A percentile compares a stretch with the other conserved stretches of the same genome.
Evolutionary conservation across 2,113 vertebrate species (phyloP).

Genomic region (Bubalus kerabau): DNA sequence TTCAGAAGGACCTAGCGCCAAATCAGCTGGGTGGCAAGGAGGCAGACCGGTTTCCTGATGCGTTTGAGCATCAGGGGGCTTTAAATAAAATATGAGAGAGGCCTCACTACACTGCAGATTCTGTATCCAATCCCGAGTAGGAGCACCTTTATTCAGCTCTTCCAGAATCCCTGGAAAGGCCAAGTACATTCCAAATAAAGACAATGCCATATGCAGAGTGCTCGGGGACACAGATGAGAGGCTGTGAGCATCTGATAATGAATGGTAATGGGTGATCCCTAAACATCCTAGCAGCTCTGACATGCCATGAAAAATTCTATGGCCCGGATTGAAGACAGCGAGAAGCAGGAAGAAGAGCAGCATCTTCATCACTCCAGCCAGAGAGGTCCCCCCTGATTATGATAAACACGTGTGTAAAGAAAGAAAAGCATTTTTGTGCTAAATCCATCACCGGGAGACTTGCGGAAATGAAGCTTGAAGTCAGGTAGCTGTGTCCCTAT

Average conservation of each 20-base stretch:
- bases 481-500: neutral
- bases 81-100: neutral
- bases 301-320: neutral
- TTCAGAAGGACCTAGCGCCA: neutral
- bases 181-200: neutral
- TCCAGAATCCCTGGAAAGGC: neutral
- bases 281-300: neutral
- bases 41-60: neutral
- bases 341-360: neutral
- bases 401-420: neutral
- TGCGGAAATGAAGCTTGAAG: neutral
- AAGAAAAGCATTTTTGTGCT: neutral
- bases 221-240: neutral
- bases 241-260: neutral
- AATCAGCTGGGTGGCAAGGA: neutral
- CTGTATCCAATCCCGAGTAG: neutral
- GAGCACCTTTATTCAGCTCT: neutral
- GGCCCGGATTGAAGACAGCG: neutral
- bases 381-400: neutral
- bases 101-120: neutral
- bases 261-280: neutral
- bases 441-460: neutral
- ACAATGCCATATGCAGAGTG: neutral
- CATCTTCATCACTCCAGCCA: neutral
- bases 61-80: neutral